These are phyloP conservation scores for Oxyura jamaicensis DNA, from an alignment of 2,113 vertebrate genomes.

Conservation along the genomic window DNA sequence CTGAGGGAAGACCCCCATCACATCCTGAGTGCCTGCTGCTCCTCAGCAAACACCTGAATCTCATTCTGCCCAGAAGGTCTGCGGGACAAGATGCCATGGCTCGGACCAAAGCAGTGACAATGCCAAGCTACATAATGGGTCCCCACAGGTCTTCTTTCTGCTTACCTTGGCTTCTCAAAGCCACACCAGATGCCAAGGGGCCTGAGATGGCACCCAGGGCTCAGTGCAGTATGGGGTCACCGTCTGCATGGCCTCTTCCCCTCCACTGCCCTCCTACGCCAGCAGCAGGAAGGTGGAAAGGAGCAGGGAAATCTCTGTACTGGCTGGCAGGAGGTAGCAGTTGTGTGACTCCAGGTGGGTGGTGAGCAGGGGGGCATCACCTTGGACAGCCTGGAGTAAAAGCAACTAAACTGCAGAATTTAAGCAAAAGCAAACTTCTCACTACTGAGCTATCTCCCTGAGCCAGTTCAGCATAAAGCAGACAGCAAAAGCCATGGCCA, in stretches of 20 bases:
- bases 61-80: background rate
- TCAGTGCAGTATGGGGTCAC: background rate
- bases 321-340: background rate
- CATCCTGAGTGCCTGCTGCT: background rate
- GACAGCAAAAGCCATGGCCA: background rate
- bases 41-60: background rate
- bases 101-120: background rate
- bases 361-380: slow-evolving; percentile 20
- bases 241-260: slow-evolving; percentile 12
- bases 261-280: background rate
- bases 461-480: background rate
- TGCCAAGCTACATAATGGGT: background rate
- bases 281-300: background rate
- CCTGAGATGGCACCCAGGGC: background rate
- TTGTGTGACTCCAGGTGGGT: background rate
- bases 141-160: slow-evolving; percentile 3
- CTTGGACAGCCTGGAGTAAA: slow-evolving; percentile 4
- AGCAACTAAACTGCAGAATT: slow-evolving; percentile 1
- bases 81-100: rapidly evolving
- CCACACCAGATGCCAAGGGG: slow-evolving; percentile 34
- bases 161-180: background rate
- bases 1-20: background rate
- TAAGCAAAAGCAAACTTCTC: slow-evolving; percentile 3
- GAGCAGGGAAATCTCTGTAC: slow-evolving; percentile 22
- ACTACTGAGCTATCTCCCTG: background rate